phyloP scores from a whole-genome alignment of 2,113 vertebrate genomes.

The Embiotoca jacksoni region DNA sequence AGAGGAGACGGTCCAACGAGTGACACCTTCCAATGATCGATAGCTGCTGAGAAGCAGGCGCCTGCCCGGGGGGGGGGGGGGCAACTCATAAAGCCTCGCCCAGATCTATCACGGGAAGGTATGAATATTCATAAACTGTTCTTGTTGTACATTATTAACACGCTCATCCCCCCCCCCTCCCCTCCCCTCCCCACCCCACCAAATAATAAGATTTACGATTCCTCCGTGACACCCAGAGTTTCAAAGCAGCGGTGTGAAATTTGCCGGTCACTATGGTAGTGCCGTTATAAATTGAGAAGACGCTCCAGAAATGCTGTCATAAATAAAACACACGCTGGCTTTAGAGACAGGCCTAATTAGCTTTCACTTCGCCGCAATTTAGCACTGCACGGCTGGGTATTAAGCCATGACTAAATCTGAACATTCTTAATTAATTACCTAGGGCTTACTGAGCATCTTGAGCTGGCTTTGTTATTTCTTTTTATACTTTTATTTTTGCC shows the following conservation, averaged over 20 bases:
- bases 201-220: constrained; percentile 63
- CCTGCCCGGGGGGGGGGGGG: constrained; percentile 27
- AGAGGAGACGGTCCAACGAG: too few species aligned
- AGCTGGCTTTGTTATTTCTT: constrained; percentile 31
- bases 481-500: constrained; percentile 20
- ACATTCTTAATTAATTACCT: constrained; percentile 70
- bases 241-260: constrained; percentile 22
- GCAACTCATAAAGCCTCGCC: constrained; percentile 44
- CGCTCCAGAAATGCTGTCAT: constrained; percentile 52
- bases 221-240: constrained; percentile 45
- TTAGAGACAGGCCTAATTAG: constrained; percentile 71
- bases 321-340: constrained; percentile 65
- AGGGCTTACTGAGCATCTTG: constrained; percentile 56
- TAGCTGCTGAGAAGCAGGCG: constrained; percentile 44
- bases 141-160: constrained; percentile 73
- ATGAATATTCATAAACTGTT: constrained; percentile 75
- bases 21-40: constrained; percentile 45
- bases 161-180: constrained; percentile 38
- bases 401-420: constrained; percentile 62
- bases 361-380: constrained; percentile 65
- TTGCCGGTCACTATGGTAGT: constrained; percentile 33
- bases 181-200: constrained; percentile 16
- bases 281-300: constrained; percentile 42
- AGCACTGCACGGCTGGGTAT: constrained; percentile 58
- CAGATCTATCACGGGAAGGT: constrained; percentile 44